Evolutionary conservation across 2,113 vertebrate genomes (phyloP).

Genomic region (Amblyornis subalaris): DNA sequence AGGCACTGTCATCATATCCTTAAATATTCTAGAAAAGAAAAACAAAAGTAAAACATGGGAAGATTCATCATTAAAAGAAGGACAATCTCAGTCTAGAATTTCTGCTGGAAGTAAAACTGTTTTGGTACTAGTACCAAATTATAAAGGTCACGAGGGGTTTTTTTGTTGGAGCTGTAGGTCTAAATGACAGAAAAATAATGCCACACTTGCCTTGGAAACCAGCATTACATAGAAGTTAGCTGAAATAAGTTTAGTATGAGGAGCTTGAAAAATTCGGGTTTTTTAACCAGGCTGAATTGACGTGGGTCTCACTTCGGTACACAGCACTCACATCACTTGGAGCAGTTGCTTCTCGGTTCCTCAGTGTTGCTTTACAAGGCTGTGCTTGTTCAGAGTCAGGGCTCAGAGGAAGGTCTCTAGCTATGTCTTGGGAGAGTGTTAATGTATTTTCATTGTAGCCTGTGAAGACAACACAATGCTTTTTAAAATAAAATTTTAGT

Average conservation of each 20-base stretch:
- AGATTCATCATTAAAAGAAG: background rate
- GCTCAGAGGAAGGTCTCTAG: background rate
- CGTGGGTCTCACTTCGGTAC: background rate
- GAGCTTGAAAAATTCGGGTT: background rate
- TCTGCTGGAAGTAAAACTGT: background rate
- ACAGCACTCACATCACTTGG: background rate
- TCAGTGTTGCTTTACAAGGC: background rate
- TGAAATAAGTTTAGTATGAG: background rate
- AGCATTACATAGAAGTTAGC: background rate
- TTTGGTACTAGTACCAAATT: background rate
- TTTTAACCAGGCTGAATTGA: background rate
- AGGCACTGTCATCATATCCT: background rate
- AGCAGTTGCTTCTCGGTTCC: background rate
- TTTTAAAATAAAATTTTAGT: background rate
- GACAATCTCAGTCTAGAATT: background rate
- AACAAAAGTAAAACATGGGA: background rate
- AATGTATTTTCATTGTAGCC: background rate
- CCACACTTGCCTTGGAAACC: background rate
- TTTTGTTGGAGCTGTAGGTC: background rate
- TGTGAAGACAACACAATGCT: background rate
- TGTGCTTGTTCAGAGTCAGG: background rate
- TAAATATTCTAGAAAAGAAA: background rate
- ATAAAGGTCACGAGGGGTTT: background rate
- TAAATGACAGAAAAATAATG: background rate
- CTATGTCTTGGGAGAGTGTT: background rate